Evolutionary conservation across 1,140 invertebrate genomes (phyloP), one percentile per base, ranked within the genome.

Genomic region (Drosophila fuyamai): DNA sequence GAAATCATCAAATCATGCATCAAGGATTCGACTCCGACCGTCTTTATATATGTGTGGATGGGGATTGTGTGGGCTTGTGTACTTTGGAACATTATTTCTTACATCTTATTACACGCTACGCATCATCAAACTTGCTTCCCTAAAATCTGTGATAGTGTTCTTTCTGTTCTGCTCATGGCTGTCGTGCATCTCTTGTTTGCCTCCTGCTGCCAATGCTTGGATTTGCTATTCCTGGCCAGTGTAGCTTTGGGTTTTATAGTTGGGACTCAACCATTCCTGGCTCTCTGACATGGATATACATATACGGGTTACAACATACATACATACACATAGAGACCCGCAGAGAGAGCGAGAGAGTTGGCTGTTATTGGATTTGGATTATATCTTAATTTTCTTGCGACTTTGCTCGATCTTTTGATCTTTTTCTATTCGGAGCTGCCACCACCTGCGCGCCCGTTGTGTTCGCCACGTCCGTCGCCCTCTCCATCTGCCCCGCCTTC

Each of bases 161-260:
- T 32, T 32, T 9, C 38, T 40, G 6, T n/a, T 44, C 43, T 47
- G 12, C 9, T 59, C 41, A 43, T 38, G 50, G 27, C 10, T 56
- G 58, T 38, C 23, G 51, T 54, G 51, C 41, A 50, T 57, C 41
- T 73, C 48, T 40, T 53, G n/a, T 40, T 72, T 12, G 36, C 47
- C 50, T 43, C 59, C 36, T 65, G 72, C 72, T 75, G 72, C 59
- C 72, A 75, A 41, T 63, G 72, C 72, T 76, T 57, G 56, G 51
- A 63, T 57, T 75, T 74, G 63, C 63, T 41, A 18, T 67, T 41
- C 47, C 47, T 54, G 38, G 27, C 27, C 48, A 50, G 48, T 50
- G 8, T 48, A n/a, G 23, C n/a, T 38, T n/a, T 48, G 5, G 7
- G 5, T 48, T 48, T 29, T n/a, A 48, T 48, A 29, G 46, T 29